Percentiles rank a stretch among this genome's conserved stretches.
Evolutionary conservation across 2,888 invertebrate species (phyloP).

Genomic region (Noctua fimbriata): DNA sequence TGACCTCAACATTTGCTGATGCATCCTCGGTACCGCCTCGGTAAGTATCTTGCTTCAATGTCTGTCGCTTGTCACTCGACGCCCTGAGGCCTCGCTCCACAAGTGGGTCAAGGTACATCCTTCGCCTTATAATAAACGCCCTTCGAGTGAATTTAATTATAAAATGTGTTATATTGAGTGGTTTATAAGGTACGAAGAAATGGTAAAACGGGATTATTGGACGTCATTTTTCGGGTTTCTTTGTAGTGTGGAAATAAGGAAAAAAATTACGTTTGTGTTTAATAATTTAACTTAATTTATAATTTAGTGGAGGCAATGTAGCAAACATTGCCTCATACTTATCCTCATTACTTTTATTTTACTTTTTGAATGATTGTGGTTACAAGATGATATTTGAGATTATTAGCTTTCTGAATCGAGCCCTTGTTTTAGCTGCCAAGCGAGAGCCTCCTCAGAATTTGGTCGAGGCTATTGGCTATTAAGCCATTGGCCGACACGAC

Average conservation of each 20-base stretch:
- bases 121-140: slow-evolving; percentile 40
- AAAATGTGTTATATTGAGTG: slow-evolving; percentile 8
- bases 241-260: background rate
- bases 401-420: no score
- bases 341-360: background rate
- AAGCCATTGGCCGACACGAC: no score
- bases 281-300: background rate
- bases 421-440: no score
- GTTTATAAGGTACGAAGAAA: background rate
- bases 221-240: background rate
- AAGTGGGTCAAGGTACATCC: slow-evolving; percentile 66
- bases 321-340: background rate
- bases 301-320: background rate
- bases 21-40: slow-evolving; percentile 30
- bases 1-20: slow-evolving; percentile 34
- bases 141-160: slow-evolving; percentile 42
- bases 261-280: no score
- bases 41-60: slow-evolving; percentile 34
- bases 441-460: no score
- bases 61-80: slow-evolving; percentile 29
- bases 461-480: no score
- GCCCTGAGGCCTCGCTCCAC: slow-evolving; percentile 36
- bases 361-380: no score
- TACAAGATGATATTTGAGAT: no score
- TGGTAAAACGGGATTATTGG: background rate